Conservation (phyloP, 2,797 vertebrate genomes). For the Syngnathus acus region DNA sequence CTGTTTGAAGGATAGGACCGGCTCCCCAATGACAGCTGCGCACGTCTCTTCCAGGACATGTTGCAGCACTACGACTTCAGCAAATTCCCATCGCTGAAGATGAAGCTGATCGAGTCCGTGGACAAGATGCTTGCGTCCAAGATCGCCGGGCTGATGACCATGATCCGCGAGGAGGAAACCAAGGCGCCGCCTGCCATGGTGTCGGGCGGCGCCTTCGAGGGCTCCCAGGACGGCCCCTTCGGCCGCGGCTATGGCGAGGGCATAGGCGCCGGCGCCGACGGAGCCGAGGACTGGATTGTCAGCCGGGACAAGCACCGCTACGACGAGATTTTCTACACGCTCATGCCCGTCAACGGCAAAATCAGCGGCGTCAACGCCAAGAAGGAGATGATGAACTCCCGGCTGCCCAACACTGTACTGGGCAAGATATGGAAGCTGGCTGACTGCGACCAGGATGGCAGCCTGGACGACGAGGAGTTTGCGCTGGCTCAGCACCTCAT, state of each 20-base stretch:
- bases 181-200: constrained; percentile 78
- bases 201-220: constrained; percentile 88
- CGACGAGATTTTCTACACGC: constrained; percentile 95
- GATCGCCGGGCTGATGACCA: constrained; percentile 83
- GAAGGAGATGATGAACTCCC: constrained; percentile 96
- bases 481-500: constrained; percentile 94
- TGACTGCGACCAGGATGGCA: constrained; percentile 88
- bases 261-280: constrained; percentile 83
- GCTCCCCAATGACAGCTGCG: too few species aligned
- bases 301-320: constrained; percentile 90
- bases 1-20: too few species aligned
- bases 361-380: constrained; percentile 90
- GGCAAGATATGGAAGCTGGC: constrained; percentile 98
- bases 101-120: constrained; percentile 89
- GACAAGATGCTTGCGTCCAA: constrained; percentile 91
- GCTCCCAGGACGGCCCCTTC: constrained; percentile 87
- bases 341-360: constrained; percentile 93
- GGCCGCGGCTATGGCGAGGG: constrained; percentile 93
- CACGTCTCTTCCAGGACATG: constrained; percentile 72
- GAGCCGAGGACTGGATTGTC: constrained; percentile 89
- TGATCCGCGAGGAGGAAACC: constrained; percentile 88
- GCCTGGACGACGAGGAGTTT: constrained; percentile 96
- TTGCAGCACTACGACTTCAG: constrained; percentile 90
- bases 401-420: constrained; percentile 89
- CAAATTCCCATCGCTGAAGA: constrained; percentile 89